A percentile compares a stretch with the other conserved stretches of the same genome.
phyloP scores from a whole-genome alignment of 2,797 vertebrate genomes.

The Tokudaia tokunoshimensis region DNA sequence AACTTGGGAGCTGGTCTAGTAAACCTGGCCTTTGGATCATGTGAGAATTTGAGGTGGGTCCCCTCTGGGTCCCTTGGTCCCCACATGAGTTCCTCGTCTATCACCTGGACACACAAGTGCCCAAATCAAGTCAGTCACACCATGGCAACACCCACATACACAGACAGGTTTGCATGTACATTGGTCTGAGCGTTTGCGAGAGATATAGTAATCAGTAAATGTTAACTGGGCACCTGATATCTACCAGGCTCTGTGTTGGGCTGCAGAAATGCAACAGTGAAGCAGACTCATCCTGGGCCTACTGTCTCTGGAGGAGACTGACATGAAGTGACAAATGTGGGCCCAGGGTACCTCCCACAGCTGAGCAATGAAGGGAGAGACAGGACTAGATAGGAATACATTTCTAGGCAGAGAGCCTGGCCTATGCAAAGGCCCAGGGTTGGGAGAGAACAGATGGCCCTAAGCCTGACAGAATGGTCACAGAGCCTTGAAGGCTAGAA shows the following conservation, averaged over 20 bases:
- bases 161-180: background rate
- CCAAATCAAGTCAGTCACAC: accelerated
- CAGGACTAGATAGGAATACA: background rate
- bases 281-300: background rate
- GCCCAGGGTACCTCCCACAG: background rate
- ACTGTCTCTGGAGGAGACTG: background rate
- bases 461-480: accelerated
- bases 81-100: background rate
- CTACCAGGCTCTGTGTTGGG: background rate
- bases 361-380: background rate
- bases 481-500: background rate
- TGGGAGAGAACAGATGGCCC: background rate
- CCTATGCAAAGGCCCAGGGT: background rate
- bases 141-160: background rate
- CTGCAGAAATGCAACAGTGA: background rate
- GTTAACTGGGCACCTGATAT: background rate
- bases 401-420: background rate
- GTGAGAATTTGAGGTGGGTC: background rate
- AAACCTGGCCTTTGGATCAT: background rate
- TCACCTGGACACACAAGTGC: accelerated
- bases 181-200: background rate
- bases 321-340: background rate
- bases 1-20: too few species aligned
- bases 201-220: background rate
- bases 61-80: background rate